These are phyloP conservation scores for Trachythela sp. DNA, from an alignment of 64 coral and sea anemone species.

Conservation along the genomic window DNA sequence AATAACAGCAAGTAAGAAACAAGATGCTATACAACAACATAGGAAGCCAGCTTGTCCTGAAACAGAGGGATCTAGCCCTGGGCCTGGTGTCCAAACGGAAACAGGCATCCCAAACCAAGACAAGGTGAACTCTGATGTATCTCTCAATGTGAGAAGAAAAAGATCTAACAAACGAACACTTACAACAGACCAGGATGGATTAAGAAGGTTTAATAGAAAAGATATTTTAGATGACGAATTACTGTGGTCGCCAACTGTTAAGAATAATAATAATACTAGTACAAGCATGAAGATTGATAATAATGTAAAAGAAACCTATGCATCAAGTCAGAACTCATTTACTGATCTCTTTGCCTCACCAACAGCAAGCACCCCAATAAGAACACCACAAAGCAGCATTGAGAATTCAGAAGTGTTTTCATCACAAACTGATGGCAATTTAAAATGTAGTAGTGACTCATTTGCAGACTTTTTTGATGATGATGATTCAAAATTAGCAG, in stretches of 20 bases:
- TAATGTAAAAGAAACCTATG: neutral
- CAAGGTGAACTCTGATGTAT: neutral
- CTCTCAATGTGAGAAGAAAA: neutral
- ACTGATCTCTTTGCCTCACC: neutral
- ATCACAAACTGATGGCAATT: neutral
- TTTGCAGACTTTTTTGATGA: neutral
- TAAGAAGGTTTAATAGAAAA: neutral
- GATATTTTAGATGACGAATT: neutral
- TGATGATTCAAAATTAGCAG: conserved; percentile 6
- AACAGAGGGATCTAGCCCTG: no score
- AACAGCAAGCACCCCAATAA: neutral
- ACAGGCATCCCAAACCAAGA: neutral
- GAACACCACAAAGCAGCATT: neutral
- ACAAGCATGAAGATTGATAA: neutral
- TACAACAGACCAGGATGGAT: neutral
- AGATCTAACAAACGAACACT: neutral
- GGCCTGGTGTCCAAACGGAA: neutral
- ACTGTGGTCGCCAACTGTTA: neutral
- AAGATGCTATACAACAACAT: no score
- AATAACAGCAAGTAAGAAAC: no score
- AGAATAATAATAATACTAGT: neutral
- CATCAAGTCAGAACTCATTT: neutral
- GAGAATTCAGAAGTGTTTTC: neutral
- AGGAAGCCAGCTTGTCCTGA: no score
- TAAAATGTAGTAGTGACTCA: neutral